These are phyloP conservation scores for Microcebus ravelobensis DNA, from an alignment of 2,113 vertebrate species.

Conservation along the genomic window DNA sequence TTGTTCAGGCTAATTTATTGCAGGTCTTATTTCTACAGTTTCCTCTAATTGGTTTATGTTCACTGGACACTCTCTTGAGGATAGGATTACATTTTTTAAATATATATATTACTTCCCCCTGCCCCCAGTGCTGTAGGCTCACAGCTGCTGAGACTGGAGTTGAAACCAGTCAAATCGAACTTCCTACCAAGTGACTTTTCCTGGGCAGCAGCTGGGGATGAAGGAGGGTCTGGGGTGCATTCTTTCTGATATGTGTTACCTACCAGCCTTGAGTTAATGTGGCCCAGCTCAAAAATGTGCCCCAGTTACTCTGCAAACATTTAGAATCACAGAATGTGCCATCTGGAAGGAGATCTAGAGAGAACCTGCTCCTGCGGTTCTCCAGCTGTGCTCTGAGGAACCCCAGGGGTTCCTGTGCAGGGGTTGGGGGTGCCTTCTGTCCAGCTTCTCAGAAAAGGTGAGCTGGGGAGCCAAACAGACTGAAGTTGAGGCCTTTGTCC, in stretches of 20 bases:
- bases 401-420: background rate
- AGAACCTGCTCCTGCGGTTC: background rate
- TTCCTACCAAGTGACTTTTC: conserved; percentile 42
- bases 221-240: background rate
- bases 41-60: background rate
- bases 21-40: background rate
- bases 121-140: background rate
- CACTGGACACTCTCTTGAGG: background rate
- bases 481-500: background rate
- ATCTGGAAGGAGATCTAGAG: background rate
- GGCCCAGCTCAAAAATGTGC: background rate
- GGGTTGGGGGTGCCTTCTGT: background rate
- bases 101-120: background rate
- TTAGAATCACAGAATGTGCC: too few species aligned
- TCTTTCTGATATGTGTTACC: background rate
- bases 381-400: background rate
- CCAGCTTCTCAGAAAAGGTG: background rate
- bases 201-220: background rate
- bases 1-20: background rate
- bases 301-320: background rate
- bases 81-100: conserved; percentile 12
- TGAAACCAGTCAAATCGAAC: conserved; percentile 7
- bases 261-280: background rate
- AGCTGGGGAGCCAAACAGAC: background rate
- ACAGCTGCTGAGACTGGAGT: background rate